Conservation (phyloP, 2,113 vertebrate genomes). For the Coregonus clupeaformis region DNA sequence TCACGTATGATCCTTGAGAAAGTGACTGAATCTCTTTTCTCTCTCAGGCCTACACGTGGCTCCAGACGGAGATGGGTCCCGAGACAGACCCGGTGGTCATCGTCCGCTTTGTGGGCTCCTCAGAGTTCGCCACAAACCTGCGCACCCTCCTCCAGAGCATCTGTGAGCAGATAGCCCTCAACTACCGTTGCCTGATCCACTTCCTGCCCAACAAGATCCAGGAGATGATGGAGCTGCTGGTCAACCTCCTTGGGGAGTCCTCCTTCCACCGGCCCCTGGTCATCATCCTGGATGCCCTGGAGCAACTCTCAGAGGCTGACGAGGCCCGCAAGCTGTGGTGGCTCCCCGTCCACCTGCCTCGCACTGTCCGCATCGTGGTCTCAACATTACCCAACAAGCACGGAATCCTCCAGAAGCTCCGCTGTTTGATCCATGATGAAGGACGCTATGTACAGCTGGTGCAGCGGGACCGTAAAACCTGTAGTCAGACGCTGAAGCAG, state of each 20-base stretch:
- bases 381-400: conserved; percentile 97
- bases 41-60: conserved; percentile 89
- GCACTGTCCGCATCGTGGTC: conserved; percentile 89
- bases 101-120: conserved; percentile 91
- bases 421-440: conserved; percentile 90
- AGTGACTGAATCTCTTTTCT: neutral
- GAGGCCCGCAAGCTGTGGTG: conserved; percentile 97
- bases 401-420: conserved; percentile 93
- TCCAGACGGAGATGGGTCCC: conserved; percentile 92
- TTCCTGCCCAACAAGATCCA: conserved; percentile 94
- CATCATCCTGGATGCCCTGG: conserved; percentile 90
- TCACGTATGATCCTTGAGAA: neutral
- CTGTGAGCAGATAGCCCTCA: conserved; percentile 93
- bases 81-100: conserved; percentile 93
- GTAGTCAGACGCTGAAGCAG: conserved; percentile 96
- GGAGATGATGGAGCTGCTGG: conserved; percentile 92
- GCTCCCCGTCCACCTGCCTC: conserved; percentile 92
- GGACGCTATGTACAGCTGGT: conserved; percentile 88
- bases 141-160: conserved; percentile 91
- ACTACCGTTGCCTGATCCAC: conserved; percentile 93
- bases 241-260: conserved; percentile 92
- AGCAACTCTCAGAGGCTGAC: conserved; percentile 90
- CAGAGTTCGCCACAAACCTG: conserved; percentile 87
- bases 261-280: conserved; percentile 90
- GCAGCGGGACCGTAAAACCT: conserved; percentile 90